phyloP scores from a whole-genome alignment of 1,140 invertebrate genomes.

The Psilanteris sp. region DNA sequence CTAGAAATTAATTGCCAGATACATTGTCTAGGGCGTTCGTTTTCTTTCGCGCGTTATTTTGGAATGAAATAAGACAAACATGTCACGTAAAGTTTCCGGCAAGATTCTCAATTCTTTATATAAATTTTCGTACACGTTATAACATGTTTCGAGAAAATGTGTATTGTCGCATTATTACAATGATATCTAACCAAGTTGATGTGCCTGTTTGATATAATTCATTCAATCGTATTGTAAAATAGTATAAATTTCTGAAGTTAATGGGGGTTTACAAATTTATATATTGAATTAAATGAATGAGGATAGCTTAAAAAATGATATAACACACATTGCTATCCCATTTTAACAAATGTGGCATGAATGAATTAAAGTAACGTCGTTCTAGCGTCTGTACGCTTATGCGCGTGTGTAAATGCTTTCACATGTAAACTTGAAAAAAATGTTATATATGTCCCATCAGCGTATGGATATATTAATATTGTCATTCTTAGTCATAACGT shows the following conservation, averaged over 20 bases:
- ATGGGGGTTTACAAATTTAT: constrained; percentile 41
- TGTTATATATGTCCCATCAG: constrained; percentile 39
- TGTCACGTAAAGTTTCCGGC: constrained; percentile 22
- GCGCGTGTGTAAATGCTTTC: constrained; percentile 59
- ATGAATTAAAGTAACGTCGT: constrained; percentile 37
- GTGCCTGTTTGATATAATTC: constrained; percentile 77
- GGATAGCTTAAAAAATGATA: constrained; percentile 1
- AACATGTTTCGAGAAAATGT: constrained; percentile 28
- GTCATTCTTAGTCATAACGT: constrained; percentile 68
- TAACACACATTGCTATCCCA: constrained; percentile 13
- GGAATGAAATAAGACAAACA: constrained; percentile 6
- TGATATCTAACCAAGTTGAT: constrained; percentile 76
- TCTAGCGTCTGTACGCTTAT: constrained; percentile 42
- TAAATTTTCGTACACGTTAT: constrained; percentile 24
- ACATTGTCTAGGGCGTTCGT: not conserved
- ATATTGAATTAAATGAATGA: constrained; percentile 5
- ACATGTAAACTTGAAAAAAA: constrained; percentile 47
- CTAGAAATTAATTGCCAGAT: not conserved
- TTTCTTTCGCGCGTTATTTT: not conserved
- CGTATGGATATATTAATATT: constrained; percentile 48
- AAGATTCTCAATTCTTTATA: constrained; percentile 24
- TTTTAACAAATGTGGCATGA: constrained; percentile 23
- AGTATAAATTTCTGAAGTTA: constrained; percentile 38
- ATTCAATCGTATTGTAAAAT: constrained; percentile 67
- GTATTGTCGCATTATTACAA: constrained; percentile 55